Evolutionary conservation across 2,797 vertebrate genomes (phyloP), one percentile per base, ranked within the genome.

Genomic region (Schizothorax lantsangensis): DNA sequence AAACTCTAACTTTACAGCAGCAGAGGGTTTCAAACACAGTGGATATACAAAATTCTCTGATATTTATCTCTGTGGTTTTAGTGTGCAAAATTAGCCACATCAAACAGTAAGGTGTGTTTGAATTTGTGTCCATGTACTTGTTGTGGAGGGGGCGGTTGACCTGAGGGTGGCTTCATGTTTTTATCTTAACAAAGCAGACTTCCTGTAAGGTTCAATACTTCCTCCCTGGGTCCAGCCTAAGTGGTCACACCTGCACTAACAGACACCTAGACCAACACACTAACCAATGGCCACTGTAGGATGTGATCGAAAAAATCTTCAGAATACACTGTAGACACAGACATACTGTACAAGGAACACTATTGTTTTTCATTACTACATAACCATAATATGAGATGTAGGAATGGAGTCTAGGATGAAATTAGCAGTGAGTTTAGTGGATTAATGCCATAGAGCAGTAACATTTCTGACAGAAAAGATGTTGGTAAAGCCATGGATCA

Each of bases 131-230:
- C 78, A 40, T 59, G 73, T 54, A 54, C 85, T 87, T 89, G 88
- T 90, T 90, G 87, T 88, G 88, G 86, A 88, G 79, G 74, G 84
- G 84, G 80, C 26, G 72, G 89, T 84, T 89, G 89, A 84, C 89
- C 88, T 45, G 75, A 89, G 82, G 54, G 77, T 87, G 72, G 45
- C 84, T 86, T 66, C 71, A 86, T 88, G 84, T 84, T 89, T 91
- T 92, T 91, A 92, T 92, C 91, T 91, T 86, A 84, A 86, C 80
- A 86, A 85, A 88, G 84, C 91, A 92, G 81, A 88, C 83, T 91
- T 92, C 91, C 91, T 91, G 90, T 90, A 84, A 82, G 79, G 72
- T 78, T 81, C 82, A 86, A 68, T 86, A 74, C 82, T 90, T 90
- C 88, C 88, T 89, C 62, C 64, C 81, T 83, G 73, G 47, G 84